phyloP scores from a whole-genome alignment of 1,140 invertebrate species.

The Cephus cinctus region DNA sequence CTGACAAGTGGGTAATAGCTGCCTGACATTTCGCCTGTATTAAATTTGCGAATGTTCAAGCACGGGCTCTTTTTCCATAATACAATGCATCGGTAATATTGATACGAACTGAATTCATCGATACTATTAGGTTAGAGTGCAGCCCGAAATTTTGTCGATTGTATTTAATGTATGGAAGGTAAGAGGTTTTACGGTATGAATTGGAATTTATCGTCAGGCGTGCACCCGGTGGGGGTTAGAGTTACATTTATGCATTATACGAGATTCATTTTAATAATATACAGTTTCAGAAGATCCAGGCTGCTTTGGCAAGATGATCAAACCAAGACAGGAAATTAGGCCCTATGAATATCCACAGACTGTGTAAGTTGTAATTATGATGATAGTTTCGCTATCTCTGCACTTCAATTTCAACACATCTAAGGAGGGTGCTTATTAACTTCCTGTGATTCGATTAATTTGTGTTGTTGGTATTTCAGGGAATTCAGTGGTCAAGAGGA shows the following conservation, averaged over 20 bases:
- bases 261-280: not conserved
- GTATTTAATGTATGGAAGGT: too few relatives aligned
- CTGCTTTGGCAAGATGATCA: slow-evolving; percentile 33
- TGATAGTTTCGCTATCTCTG: not conserved
- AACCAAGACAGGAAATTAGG: slow-evolving; percentile 35
- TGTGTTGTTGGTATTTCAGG: too few relatives aligned
- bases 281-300: not conserved
- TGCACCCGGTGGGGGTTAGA: slow-evolving; percentile 2
- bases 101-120: too few relatives aligned
- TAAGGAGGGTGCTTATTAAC: not conserved
- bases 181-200: too few relatives aligned
- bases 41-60: not conserved
- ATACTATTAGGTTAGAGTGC: too few relatives aligned
- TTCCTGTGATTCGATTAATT: not conserved
- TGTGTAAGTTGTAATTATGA: slow-evolving; percentile 35
- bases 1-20: not conserved
- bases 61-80: too few relatives aligned
- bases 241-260: too few relatives aligned
- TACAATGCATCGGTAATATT: too few relatives aligned
- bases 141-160: too few relatives aligned
- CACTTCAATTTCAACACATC: not conserved
- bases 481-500: slow-evolving; percentile 70
- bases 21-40: not conserved
- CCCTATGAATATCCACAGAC: slow-evolving; percentile 33
- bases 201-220: too few relatives aligned